Evolutionary conservation across 2,888 invertebrate species (phyloP).

Genomic region (Acleris emargana): DNA sequence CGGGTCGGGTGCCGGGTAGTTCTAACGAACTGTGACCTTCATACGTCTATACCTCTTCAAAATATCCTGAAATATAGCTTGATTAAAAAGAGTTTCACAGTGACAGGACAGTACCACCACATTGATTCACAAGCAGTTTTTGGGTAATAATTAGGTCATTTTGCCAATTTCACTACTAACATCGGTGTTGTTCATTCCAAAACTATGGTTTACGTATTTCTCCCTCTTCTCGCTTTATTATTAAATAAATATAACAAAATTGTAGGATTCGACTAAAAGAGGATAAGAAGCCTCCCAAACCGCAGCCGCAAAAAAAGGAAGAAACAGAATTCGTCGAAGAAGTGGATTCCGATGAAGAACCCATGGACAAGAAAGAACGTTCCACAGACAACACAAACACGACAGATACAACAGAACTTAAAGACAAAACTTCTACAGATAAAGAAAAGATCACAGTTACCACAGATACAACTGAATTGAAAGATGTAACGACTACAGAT

Average conservation of each 20-base stretch:
- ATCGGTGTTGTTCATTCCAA: too few relatives aligned
- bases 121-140: too few relatives aligned
- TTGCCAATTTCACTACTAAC: too few relatives aligned
- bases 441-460: constrained; percentile 5
- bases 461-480: constrained; percentile 6
- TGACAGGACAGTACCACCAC: too few relatives aligned
- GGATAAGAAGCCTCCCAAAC: constrained; percentile 58
- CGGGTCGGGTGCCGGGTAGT: too few relatives aligned
- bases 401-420: constrained; percentile 33
- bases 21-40: too few relatives aligned
- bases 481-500: constrained; percentile 20
- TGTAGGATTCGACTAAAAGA: constrained; percentile 78
- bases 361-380: constrained; percentile 34
- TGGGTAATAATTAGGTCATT: too few relatives aligned
- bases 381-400: constrained; percentile 27
- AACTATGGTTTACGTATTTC: too few relatives aligned
- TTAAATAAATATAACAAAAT: background rate
- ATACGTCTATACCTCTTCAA: too few relatives aligned
- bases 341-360: constrained; percentile 74
- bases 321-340: constrained; percentile 81
- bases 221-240: constrained; percentile 5
- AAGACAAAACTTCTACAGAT: background rate
- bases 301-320: constrained; percentile 51
- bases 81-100: too few relatives aligned
- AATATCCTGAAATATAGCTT: too few relatives aligned